phyloP scores from a whole-genome alignment of 2,888 invertebrate genomes.

The Lumbricus terrestris region DNA sequence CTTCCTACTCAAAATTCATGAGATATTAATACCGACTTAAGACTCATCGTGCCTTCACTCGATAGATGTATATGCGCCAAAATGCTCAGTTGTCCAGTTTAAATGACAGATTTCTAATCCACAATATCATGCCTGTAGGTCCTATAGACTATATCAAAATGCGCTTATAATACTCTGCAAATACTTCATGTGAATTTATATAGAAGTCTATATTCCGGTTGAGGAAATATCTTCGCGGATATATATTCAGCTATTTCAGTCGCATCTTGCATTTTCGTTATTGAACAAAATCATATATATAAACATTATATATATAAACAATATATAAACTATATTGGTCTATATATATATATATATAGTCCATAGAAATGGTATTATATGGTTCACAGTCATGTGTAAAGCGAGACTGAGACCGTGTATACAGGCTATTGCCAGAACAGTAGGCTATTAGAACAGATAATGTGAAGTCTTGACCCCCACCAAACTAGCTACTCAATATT shows the following conservation, averaged over 20 bases:
- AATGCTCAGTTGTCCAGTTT: background rate
- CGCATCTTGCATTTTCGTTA: too few relatives aligned
- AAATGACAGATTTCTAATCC: background rate
- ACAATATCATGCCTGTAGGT: background rate
- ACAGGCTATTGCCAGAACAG: too few relatives aligned
- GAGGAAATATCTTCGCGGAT: background rate
- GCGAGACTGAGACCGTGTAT: background rate
- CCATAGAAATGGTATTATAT: too few relatives aligned
- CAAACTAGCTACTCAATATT: background rate
- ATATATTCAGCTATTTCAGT: background rate
- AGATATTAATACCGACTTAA: background rate
- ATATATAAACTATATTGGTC: too few relatives aligned
- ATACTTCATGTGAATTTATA: too few relatives aligned
- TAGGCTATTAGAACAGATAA: background rate
- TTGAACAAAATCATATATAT: too few relatives aligned
- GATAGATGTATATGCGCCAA: background rate
- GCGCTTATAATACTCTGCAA: background rate
- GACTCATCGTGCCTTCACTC: background rate
- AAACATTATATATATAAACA: too few relatives aligned
- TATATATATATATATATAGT: too few relatives aligned
- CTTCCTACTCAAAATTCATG: background rate
- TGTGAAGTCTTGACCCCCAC: background rate
- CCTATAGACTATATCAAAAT: too few relatives aligned
- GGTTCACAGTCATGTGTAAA: too few relatives aligned
- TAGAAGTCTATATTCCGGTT: background rate